phyloP scores from a whole-genome alignment of 2,797 vertebrate genomes.

The Enteromius anoplus region DNA sequence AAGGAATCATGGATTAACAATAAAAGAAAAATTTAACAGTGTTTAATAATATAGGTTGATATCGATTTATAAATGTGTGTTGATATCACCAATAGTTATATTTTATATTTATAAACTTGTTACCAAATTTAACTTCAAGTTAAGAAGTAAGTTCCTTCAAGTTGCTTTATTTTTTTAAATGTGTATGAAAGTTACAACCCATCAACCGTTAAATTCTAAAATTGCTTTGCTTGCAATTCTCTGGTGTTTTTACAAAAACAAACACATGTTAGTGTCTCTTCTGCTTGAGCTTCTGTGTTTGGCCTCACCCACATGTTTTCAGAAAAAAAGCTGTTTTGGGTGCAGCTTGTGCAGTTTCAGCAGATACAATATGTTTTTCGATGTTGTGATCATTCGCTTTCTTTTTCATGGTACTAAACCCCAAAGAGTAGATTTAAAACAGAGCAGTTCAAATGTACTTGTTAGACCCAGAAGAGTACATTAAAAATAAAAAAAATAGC shows the following conservation, averaged over 20 bases:
- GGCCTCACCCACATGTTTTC: constrained; percentile 11
- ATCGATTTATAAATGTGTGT: background rate
- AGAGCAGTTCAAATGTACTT: background rate
- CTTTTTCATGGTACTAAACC: background rate
- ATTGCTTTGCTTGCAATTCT: constrained; percentile 25
- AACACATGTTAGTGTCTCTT: constrained; percentile 16
- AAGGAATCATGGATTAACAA: background rate
- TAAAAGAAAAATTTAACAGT: background rate
- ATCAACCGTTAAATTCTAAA: background rate
- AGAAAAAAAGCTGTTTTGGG: constrained; percentile 23
- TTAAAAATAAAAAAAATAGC: too few species aligned
- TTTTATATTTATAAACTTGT: background rate
- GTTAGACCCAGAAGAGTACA: background rate
- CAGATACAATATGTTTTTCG: background rate
- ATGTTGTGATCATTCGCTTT: constrained; percentile 1
- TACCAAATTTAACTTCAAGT: background rate
- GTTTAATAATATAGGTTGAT: background rate
- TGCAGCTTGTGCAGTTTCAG: constrained; percentile 27
- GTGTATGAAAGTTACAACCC: background rate
- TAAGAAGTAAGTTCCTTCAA: too few species aligned
- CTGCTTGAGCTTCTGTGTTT: background rate
- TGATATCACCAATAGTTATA: background rate
- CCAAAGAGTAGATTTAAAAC: background rate
- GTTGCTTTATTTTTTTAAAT: background rate
- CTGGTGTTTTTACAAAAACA: constrained; percentile 37